Conservation (phyloP, 2,797 vertebrate genomes). For the Ispidina lecontei region DNA sequence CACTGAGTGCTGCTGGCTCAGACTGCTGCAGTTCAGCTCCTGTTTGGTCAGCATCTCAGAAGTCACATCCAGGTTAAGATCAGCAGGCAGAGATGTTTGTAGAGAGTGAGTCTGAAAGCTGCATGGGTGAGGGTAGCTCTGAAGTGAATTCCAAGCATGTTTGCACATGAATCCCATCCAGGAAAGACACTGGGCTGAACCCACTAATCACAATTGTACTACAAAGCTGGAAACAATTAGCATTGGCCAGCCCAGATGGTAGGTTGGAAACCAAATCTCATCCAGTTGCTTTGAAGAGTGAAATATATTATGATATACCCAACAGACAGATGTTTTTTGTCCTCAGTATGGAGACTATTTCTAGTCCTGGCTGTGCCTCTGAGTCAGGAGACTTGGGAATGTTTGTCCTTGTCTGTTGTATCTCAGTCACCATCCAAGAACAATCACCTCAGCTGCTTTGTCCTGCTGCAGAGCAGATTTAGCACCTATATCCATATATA, state of each 20-base stretch:
- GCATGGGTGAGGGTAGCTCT: rapidly evolving
- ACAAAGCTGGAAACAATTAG: neutral
- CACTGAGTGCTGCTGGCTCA: neutral
- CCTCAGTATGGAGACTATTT: neutral
- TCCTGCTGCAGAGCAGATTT: too few species aligned
- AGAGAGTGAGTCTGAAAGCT: neutral
- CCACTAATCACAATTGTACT: neutral
- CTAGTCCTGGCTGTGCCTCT: neutral
- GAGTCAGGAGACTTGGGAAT: neutral
- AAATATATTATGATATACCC: neutral
- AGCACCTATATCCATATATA: too few species aligned
- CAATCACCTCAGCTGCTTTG: neutral
- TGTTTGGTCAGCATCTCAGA: neutral
- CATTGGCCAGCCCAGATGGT: neutral
- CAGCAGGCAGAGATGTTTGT: neutral
- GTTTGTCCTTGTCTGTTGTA: neutral
- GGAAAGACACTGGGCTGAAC: neutral
- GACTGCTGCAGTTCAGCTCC: neutral
- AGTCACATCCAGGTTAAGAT: neutral
- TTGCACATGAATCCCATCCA: neutral
- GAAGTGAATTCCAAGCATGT: neutral
- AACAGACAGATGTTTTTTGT: neutral
- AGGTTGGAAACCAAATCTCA: neutral
- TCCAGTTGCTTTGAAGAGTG: neutral
- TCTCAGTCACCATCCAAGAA: neutral